Evolutionary conservation across 2,888 invertebrate species (phyloP).

Genomic region (Celastrina argiolus): DNA sequence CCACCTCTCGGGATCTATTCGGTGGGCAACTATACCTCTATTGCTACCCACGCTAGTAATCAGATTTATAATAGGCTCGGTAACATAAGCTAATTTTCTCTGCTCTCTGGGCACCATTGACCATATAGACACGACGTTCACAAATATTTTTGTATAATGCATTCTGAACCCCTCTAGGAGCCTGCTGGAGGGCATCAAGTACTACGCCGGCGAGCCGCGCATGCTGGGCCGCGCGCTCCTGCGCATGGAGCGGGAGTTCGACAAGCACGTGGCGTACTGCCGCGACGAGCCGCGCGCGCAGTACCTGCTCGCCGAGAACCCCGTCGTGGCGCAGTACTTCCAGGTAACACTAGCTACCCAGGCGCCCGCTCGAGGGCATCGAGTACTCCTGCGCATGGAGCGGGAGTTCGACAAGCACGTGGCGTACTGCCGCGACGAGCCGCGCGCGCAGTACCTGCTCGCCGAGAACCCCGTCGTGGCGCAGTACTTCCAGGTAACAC

Average conservation of each 20-base stretch:
- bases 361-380: conserved; percentile 93
- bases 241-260: conserved; percentile 94
- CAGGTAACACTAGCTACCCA: conserved; percentile 89
- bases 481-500: conserved; percentile 90
- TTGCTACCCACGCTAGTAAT: no score
- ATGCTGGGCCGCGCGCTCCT: conserved; percentile 93
- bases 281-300: conserved; percentile 91
- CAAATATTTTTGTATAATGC: no score
- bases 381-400: conserved; percentile 94
- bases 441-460: conserved; percentile 88
- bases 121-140: no score
- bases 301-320: conserved; percentile 84
- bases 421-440: conserved; percentile 91
- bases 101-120: no score
- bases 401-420: conserved; percentile 97
- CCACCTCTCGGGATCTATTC: no score
- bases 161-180: conserved; percentile 84
- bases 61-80: no score
- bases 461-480: conserved; percentile 82
- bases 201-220: conserved; percentile 92
- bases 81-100: no score
- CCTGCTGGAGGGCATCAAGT: conserved; percentile 94
- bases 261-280: conserved; percentile 94
- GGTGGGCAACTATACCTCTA: no score
- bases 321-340: conserved; percentile 85